Conservation (phyloP, 2,888 invertebrate genomes). For the Lottia scabra region DNA sequence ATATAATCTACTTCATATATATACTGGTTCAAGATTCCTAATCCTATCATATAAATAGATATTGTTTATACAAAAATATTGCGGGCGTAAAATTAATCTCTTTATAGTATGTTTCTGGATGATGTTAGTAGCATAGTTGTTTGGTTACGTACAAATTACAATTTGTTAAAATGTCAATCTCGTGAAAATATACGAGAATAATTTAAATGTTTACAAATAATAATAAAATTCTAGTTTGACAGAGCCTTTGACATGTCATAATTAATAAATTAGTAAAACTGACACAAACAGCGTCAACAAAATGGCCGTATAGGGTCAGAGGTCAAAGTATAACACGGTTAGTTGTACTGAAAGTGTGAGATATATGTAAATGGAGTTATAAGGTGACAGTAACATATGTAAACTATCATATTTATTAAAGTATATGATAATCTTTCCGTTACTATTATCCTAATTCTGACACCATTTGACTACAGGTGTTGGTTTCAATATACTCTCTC, state of each 20-base stretch:
- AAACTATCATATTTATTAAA: not conserved
- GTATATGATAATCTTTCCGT: too few species aligned
- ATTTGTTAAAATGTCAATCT: not conserved
- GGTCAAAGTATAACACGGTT: not conserved
- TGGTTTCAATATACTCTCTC: too few species aligned
- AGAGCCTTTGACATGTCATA: constrained; percentile 10
- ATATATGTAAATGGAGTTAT: not conserved
- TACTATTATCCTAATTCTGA: too few species aligned
- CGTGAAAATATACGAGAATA: not conserved
- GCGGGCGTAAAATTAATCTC: too few species aligned
- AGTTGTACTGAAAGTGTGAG: not conserved
- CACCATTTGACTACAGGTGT: too few species aligned
- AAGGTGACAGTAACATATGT: constrained; percentile 1
- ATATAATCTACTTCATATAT: too few species aligned
- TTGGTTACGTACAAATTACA: not conserved
- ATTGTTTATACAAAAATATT: too few species aligned
- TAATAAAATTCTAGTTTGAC: not conserved
- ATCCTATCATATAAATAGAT: too few species aligned
- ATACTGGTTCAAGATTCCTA: too few species aligned
- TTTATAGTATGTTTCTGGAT: not conserved
- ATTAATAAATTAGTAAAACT: constrained; percentile 18
- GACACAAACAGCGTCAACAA: constrained; percentile 12
- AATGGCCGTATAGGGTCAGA: not conserved
- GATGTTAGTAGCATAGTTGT: not conserved
- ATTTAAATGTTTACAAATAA: not conserved